Base-by-base conservation (phyloP, 2,113 vertebrate species). In the Clarias magur region DNA sequence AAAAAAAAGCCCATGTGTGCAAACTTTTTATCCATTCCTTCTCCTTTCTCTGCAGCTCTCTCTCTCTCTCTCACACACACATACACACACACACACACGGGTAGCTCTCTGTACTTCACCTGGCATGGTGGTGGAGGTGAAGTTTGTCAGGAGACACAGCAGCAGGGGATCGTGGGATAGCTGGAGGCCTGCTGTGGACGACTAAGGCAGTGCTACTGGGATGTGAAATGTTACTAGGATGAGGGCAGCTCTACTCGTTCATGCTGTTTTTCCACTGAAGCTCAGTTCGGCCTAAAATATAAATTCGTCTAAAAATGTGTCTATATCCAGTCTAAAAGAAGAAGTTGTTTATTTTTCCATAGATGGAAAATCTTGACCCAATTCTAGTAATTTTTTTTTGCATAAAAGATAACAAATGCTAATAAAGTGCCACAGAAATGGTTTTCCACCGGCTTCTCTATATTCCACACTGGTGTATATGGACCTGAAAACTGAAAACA, bases 1-100 rank as follows among this genome's bases (percentile, higher is more conserved):
- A 97, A 96, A 97, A 95, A 94, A 94, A 94, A 80, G 87, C 68
- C 82, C 83, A 92, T 95, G 94, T 93, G 94, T 93, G 92, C 93
- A 95, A 95, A 95, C 94, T 94, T 95, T 94, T 19, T 53, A 65
- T 72, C 27, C 30, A 34, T 60, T 80, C 60, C 16, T 15, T 34
- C n/a, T 23, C 75, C 34, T 67, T 60, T 59, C 59, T 59, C 30
- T 53, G 42, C 25, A 76, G 42, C 42, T 19, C 11, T 11, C 21
- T 30, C 21, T 21, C 21, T 54, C 30, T 78, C 73, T n/a, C 23
- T 54, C 23, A 38, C 34, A 38, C 34, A 38, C 34, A 38, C 34
- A 38, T 3, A 3, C 34, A 38, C 42, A 6, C 42, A 42, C 42
- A 6, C 42, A 6, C 42, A 42, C 42, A 48, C 48, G 21, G 38